phyloP scores from a whole-genome alignment of 2,797 vertebrate species.

The Bucorvus abyssinicus region DNA sequence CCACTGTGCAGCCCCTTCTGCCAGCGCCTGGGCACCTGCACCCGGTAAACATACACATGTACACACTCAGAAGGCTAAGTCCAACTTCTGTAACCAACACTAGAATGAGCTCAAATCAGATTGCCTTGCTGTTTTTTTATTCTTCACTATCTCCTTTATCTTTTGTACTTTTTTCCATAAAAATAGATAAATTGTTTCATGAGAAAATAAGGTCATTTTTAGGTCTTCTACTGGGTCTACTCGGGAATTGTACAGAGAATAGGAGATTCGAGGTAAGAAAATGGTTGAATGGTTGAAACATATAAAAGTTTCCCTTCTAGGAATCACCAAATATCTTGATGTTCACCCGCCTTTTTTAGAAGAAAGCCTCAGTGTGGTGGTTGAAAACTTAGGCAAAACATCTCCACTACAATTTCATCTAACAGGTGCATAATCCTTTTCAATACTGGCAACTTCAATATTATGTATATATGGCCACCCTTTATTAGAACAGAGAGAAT shows the following conservation, averaged over 20 bases:
- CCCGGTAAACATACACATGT: accelerated
- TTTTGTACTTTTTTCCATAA: background rate
- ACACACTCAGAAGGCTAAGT: background rate
- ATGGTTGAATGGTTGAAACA: background rate
- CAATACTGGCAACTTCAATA: background rate
- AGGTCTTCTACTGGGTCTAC: background rate
- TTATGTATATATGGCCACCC: background rate
- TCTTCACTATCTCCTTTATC: background rate
- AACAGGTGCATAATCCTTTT: background rate
- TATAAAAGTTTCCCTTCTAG: background rate
- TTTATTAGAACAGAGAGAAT: background rate
- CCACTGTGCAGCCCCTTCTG: accelerated
- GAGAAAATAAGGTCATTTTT: background rate
- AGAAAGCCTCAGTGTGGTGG: background rate
- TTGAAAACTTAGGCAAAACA: background rate
- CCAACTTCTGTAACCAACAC: background rate
- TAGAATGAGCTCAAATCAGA: background rate
- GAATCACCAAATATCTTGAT: background rate
- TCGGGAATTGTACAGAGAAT: background rate
- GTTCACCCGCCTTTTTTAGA: background rate
- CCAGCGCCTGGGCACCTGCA: accelerated
- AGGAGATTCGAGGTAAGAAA: background rate
- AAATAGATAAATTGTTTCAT: background rate
- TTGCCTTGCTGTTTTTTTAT: accelerated
- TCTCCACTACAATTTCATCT: background rate